These are phyloP conservation scores for Drosophila leontia DNA, from an alignment of 1,140 invertebrate species.

Conservation along the genomic window DNA sequence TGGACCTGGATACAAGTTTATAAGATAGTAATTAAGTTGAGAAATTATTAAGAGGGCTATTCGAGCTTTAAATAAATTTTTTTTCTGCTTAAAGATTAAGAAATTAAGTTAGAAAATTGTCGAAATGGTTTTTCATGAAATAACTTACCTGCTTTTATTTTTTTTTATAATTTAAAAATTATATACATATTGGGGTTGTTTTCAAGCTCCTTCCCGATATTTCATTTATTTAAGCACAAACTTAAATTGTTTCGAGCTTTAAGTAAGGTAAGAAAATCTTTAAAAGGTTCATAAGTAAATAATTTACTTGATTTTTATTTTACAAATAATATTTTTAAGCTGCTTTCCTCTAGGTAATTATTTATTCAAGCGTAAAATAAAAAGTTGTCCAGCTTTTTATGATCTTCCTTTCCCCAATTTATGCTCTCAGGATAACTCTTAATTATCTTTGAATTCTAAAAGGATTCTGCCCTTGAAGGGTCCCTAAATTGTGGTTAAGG, in stretches of 20 bases:
- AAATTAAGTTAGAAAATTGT: neutral
- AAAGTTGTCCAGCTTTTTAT: neutral
- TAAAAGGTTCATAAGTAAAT: neutral
- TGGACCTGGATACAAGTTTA: conserved; percentile 7
- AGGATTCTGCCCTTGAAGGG: neutral
- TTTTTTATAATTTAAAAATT: neutral
- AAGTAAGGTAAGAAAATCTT: neutral
- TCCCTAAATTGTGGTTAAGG: neutral
- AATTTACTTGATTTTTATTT: neutral
- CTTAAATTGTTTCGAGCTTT: no score
- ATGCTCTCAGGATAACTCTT: neutral
- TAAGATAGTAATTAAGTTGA: neutral
- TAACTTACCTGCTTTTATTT: neutral
- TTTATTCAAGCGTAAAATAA: neutral
- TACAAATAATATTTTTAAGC: neutral
- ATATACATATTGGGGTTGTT: no score
- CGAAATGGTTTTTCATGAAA: neutral
- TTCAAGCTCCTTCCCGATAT: no score
- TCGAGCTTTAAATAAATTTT: neutral
- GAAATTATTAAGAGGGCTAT: no score
- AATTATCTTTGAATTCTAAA: neutral
- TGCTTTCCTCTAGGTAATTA: neutral
- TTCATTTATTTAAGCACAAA: no score
- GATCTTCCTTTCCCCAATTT: neutral
- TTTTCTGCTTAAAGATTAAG: neutral